Conservation (phyloP, 2,888 invertebrate species). For the Cinara cedri region DNA sequence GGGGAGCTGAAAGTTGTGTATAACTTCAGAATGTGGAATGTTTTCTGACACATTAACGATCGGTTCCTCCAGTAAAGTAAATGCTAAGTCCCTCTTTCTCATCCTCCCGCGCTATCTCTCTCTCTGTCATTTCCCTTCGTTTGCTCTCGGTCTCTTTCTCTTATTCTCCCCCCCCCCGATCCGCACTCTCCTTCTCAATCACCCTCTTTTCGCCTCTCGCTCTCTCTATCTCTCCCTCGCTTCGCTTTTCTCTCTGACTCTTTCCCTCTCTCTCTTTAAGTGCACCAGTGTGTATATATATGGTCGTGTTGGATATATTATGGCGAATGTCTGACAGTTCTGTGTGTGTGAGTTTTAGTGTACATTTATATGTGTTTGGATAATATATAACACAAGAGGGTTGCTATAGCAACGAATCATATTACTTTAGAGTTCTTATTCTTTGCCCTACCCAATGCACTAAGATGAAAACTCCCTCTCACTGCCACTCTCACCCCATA, state of each 20-base stretch:
- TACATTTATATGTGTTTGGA: slow-evolving; percentile 56
- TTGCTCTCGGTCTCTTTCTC: slow-evolving; percentile 26
- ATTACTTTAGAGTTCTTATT: slow-evolving; percentile 57
- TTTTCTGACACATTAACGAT: slow-evolving; percentile 57
- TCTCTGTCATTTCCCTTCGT: slow-evolving; percentile 3
- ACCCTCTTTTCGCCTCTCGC: background rate
- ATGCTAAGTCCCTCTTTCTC: slow-evolving; percentile 52
- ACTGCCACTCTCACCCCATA: slow-evolving; percentile 5
- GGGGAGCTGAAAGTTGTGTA: slow-evolving; percentile 52
- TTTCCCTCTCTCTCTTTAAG: slow-evolving; percentile 13
- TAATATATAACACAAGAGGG: slow-evolving; percentile 57
- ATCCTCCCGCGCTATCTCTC: background rate
- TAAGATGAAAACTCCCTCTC: slow-evolving; percentile 54
- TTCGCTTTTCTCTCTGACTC: background rate
- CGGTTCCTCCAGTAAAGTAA: slow-evolving; percentile 56
- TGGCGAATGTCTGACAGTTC: slow-evolving; percentile 53
- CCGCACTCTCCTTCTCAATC: slow-evolving; percentile 6
- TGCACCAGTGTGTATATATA: background rate
- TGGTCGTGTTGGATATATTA: slow-evolving; percentile 48
- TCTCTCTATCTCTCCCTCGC: slow-evolving; percentile 10
- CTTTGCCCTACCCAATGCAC: slow-evolving; percentile 50
- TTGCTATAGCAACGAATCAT: slow-evolving; percentile 56
- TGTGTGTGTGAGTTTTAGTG: slow-evolving; percentile 52
- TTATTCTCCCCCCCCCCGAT: slow-evolving; percentile 13
- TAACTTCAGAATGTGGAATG: slow-evolving; percentile 56